Evolutionary conservation across 2,888 invertebrate genomes (phyloP), one percentile per base, ranked within the genome.

Genomic region (Octodonta nipae): DNA sequence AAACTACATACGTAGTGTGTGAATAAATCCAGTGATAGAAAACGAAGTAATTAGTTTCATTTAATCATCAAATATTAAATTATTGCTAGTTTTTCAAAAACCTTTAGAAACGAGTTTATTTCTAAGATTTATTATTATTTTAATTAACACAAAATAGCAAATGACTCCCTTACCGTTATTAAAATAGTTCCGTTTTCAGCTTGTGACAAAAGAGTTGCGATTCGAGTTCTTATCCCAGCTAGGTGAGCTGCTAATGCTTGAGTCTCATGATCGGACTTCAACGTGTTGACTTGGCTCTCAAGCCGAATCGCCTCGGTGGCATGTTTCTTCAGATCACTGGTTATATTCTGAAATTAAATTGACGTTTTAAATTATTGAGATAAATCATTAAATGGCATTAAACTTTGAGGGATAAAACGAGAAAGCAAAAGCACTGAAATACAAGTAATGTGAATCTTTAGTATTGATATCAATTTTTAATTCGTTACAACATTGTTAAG

Each of bases 291-390:
- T 50, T 71, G 68, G 29, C 68, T 65, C 50, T 78, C 76, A 22
- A 85, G 60, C 13, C 73, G 66, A 26, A 66, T 65, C 1, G 75
- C 73, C 43, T 78, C 75, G 45, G 71, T 68, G 41, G 79, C 75
- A 55, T 80, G 75, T 53, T 70, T 70, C 56, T 72, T 70, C 48
- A 85, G 66, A 56, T 81, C 73, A 46, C 66, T 64, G 47, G 78
- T 69, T 45, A 83, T 75, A 51, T 71, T 71, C 85, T 85, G 63
- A 29, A 71, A 61, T 33, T 39, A 35, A 40, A 40, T 15, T 15
- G n/a, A n/a, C n/a, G n/a, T n/a, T n/a, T 15, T 7, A 28, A 20
- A 30, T 10, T 15, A 17, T 25, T 4, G 10, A 32, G 24, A 22
- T 28, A 10, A 27, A 26, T 6, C 5, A 13, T 5, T 10, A 26